A percentile compares a stretch with the other conserved stretches of the same genome.
phyloP scores from a whole-genome alignment of 2,888 invertebrate species.

The Girardia tigrina region DNA sequence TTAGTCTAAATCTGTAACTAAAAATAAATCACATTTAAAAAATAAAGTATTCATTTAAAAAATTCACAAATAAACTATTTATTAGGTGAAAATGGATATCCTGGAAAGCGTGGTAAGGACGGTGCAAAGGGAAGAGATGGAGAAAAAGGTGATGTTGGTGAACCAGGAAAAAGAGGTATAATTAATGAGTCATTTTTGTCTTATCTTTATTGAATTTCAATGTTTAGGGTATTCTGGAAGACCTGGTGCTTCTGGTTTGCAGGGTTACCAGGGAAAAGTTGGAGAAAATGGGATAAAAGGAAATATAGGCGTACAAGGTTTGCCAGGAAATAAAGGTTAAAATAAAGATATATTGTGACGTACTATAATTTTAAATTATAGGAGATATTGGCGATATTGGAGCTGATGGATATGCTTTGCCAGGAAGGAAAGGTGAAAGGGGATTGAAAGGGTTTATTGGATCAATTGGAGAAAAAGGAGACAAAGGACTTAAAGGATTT shows the following conservation, averaged over 20 bases:
- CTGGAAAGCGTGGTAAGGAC: neutral
- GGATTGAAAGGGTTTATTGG: neutral
- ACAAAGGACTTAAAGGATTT: neutral
- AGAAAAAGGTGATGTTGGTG: neutral
- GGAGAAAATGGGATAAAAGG: constrained; percentile 25
- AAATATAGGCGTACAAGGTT: constrained; percentile 15
- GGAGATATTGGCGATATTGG: neutral
- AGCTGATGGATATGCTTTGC: neutral
- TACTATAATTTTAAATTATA: neutral
- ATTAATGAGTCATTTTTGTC: neutral
- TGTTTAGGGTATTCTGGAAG: neutral
- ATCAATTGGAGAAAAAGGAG: neutral
- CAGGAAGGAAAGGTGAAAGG: neutral
- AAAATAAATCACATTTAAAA: too few species aligned
- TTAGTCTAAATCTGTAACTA: too few species aligned
- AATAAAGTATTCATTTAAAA: too few species aligned
- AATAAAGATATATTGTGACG: neutral
- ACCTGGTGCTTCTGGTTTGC: neutral
- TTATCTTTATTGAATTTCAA: neutral
- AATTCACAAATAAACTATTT: too few species aligned
- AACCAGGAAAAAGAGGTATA: constrained; percentile 26
- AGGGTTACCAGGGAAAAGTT: neutral
- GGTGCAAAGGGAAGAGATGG: constrained; percentile 13
- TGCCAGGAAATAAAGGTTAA: constrained; percentile 3
- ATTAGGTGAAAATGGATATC: constrained; percentile 3